Evolutionary conservation across 2,797 vertebrate genomes (phyloP).

Genomic region (Myotis findleyi): DNA sequence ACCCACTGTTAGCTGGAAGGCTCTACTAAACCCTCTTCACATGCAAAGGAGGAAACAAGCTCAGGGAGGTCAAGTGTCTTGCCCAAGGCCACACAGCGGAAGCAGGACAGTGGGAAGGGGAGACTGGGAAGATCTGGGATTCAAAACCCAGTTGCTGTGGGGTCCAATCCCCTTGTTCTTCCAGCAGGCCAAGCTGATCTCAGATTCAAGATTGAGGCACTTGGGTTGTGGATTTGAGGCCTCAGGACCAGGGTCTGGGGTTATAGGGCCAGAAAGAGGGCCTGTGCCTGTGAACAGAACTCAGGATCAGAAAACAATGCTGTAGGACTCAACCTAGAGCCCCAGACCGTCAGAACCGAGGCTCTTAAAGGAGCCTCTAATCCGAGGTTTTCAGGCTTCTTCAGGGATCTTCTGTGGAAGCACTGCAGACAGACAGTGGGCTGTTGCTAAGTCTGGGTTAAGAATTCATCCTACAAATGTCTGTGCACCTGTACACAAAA

Average conservation of each 20-base stretch:
- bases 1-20: background rate
- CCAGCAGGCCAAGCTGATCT: background rate
- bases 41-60: background rate
- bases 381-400: background rate
- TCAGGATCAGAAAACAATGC: background rate
- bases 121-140: background rate
- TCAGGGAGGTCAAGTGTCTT: background rate
- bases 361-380: background rate
- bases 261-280: background rate
- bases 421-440: background rate
- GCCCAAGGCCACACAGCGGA: background rate
- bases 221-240: background rate
- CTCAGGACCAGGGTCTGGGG: background rate
- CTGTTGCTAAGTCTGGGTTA: background rate
- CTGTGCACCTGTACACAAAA: background rate
- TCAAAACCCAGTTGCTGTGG: background rate
- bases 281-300: background rate
- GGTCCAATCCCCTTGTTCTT: background rate
- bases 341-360: background rate
- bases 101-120: background rate
- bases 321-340: background rate
- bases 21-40: background rate
- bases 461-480: background rate
- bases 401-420: background rate
- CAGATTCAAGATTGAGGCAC: background rate